Percentiles rank a stretch among this genome's conserved stretches.
Evolutionary conservation across 2,797 vertebrate species (phyloP).

Genomic region (Sebastes ruberrimus): DNA sequence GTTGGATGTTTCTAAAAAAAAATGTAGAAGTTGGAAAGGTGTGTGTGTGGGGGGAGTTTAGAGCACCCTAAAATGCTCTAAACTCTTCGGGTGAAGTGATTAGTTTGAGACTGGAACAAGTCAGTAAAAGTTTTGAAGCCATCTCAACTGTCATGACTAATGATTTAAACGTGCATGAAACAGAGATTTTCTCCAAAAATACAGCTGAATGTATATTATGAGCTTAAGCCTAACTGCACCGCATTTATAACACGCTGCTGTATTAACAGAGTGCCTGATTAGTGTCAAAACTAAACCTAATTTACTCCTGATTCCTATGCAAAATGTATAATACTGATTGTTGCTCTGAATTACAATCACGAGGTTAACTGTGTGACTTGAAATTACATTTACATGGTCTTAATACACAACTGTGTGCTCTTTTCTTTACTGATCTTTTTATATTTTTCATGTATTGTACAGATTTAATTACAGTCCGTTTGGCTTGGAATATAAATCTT

Average conservation of each 20-base stretch:
- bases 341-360: slow-evolving; percentile 44
- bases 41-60: not conserved
- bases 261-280: slow-evolving; percentile 57
- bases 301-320: slow-evolving; percentile 67
- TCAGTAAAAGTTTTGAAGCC: not conserved
- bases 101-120: not conserved
- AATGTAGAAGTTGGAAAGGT: not conserved
- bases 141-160: not conserved
- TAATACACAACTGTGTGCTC: not conserved
- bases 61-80: not conserved
- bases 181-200: not conserved
- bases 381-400: slow-evolving; percentile 24
- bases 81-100: not conserved
- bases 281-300: slow-evolving; percentile 19
- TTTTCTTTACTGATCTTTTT: slow-evolving; percentile 33
- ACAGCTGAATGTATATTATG: slow-evolving; percentile 21
- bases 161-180: slow-evolving; percentile 20
- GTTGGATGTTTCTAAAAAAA: not conserved
- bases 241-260: slow-evolving; percentile 26
- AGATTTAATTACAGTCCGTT: slow-evolving; percentile 17
- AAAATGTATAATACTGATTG: slow-evolving; percentile 50
- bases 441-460: slow-evolving; percentile 27
- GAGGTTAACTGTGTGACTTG: slow-evolving; percentile 29
- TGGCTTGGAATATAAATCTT: not conserved
- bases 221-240: slow-evolving; percentile 32